phyloP scores from a whole-genome alignment of 2,113 vertebrate genomes.

The Microtus richardsoni region DNA sequence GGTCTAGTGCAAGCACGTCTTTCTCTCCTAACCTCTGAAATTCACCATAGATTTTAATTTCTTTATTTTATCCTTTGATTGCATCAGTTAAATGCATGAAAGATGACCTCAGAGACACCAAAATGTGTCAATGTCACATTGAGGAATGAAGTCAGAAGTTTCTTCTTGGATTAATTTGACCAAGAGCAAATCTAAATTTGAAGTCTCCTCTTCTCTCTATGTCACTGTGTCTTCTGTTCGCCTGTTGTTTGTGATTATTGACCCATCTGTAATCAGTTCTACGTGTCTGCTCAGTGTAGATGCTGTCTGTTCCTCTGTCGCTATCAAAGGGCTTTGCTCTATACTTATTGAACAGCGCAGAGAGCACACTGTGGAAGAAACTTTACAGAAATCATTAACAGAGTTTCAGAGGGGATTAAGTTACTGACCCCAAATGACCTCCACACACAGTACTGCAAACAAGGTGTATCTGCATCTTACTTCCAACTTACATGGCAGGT shows the following conservation, averaged over 20 bases:
- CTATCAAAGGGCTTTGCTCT: neutral
- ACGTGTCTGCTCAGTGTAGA: neutral
- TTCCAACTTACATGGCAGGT: neutral
- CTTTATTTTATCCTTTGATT: neutral
- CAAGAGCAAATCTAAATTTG: neutral
- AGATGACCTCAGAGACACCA: neutral
- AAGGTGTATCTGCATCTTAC: neutral
- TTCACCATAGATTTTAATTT: neutral
- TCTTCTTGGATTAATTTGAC: neutral
- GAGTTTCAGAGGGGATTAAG: neutral
- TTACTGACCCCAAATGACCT: neutral
- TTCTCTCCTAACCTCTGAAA: neutral
- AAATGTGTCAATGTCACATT: neutral
- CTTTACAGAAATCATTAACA: neutral
- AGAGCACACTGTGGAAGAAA: neutral
- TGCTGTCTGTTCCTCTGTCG: neutral
- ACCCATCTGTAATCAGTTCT: neutral
- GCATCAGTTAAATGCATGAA: neutral
- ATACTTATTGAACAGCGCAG: neutral
- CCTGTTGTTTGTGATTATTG: neutral
- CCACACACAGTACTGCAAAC: too few relatives aligned
- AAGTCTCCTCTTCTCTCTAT: neutral
- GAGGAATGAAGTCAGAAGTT: neutral
- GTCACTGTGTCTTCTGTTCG: neutral
- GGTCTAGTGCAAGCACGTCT: neutral